phyloP scores from a whole-genome alignment of 1,140 invertebrate species.

The Stegodyphus mimosarum region DNA sequence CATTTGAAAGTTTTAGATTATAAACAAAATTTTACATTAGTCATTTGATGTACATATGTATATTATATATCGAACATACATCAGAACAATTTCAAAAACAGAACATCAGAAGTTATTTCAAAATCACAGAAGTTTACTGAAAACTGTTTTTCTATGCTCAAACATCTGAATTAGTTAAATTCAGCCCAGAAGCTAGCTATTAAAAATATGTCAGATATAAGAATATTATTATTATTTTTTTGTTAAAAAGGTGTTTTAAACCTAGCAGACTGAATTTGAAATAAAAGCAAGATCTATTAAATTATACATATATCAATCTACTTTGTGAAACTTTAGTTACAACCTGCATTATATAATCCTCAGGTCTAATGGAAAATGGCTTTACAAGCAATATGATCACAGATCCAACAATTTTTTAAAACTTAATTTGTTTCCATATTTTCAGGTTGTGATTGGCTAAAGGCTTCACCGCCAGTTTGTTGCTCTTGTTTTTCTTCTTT shows the following conservation, averaged over 20 bases:
- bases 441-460: conserved; percentile 20
- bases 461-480: not conserved
- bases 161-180: not conserved
- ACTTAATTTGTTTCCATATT: conserved; percentile 50
- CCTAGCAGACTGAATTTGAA: not conserved
- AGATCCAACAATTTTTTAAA: conserved; percentile 20
- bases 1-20: no score
- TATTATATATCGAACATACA: no score
- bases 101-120: no score
- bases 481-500: not conserved
- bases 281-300: not conserved
- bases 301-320: not conserved
- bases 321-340: conserved; percentile 40
- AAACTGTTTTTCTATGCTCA: no score
- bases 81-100: no score
- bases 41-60: no score
- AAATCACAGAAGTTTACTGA: no score
- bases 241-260: not conserved
- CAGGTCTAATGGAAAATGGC: conserved; percentile 13
- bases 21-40: no score
- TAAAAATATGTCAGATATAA: not conserved
- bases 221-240: not conserved
- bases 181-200: not conserved
- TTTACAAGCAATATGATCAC: conserved; percentile 46
- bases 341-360: conserved; percentile 45